Conservation (phyloP, 2,888 invertebrate genomes). For the Cryptocephalus moraei region DNA sequence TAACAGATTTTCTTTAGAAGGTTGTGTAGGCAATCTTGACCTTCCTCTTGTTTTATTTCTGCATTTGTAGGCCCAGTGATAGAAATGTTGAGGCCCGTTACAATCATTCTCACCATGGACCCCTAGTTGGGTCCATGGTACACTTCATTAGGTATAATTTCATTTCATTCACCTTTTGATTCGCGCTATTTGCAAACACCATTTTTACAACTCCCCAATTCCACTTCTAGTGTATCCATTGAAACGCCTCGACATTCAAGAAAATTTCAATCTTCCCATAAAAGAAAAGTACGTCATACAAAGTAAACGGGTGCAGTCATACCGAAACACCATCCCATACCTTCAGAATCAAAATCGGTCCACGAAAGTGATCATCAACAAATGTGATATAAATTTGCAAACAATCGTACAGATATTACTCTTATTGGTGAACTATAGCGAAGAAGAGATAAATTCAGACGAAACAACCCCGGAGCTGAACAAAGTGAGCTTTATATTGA, state of each 20-base stretch:
- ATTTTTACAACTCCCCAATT: too few species aligned
- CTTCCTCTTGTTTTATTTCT: too few species aligned
- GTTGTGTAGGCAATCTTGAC: too few species aligned
- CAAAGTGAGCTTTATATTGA: background rate
- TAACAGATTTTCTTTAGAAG: too few species aligned
- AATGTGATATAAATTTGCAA: slow-evolving; percentile 15
- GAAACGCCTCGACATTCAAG: slow-evolving; percentile 4
- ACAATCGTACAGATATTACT: slow-evolving; percentile 20
- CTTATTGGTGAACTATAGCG: slow-evolving; percentile 15
- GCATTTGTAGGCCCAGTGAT: too few species aligned
- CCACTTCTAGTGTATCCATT: slow-evolving; percentile 17
- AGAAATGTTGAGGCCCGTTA: too few species aligned
- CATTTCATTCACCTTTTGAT: too few species aligned
- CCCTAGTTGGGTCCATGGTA: too few species aligned
- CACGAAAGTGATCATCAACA: slow-evolving; percentile 8
- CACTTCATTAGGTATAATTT: too few species aligned
- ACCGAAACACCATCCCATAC: slow-evolving; percentile 17
- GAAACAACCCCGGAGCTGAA: background rate
- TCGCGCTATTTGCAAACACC: too few species aligned
- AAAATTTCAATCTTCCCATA: slow-evolving; percentile 3
- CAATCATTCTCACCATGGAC: too few species aligned
- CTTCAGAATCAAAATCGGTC: slow-evolving; percentile 16
- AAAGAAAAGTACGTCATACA: slow-evolving; percentile 16
- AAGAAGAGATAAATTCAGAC: slow-evolving; percentile 14
- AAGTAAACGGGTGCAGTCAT: slow-evolving; percentile 9